Conservation (phyloP, 2,113 vertebrate species). For the Conger conger region DNA sequence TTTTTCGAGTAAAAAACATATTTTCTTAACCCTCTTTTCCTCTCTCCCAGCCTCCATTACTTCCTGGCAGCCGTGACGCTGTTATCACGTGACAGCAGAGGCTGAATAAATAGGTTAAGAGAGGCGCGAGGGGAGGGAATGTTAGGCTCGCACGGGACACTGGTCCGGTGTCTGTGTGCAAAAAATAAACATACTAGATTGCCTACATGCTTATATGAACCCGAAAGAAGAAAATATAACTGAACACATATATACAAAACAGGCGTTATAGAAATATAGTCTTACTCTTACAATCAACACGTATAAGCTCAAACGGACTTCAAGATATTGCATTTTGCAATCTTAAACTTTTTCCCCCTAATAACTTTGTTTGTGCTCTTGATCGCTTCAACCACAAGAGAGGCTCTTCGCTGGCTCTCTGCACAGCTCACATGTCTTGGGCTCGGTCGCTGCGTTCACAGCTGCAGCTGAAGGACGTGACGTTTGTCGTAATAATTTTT, state of each 20-base stretch:
- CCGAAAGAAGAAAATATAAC: conserved; percentile 17
- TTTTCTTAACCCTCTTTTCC: conserved; percentile 20
- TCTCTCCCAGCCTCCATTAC: conserved; percentile 36
- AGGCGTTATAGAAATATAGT: not conserved
- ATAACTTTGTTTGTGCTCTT: conserved; percentile 3
- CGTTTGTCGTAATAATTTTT: conserved; percentile 5
- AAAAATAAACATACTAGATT: conserved; percentile 36
- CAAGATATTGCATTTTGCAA: conserved; percentile 11
- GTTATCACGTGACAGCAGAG: conserved; percentile 66
- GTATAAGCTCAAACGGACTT: not conserved
- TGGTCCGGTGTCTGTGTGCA: conserved; percentile 51
- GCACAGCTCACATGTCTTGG: conserved; percentile 1
- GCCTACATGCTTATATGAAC: conserved; percentile 7
- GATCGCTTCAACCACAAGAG: not conserved
- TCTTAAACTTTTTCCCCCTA: not conserved
- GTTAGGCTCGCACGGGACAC: conserved; percentile 61
- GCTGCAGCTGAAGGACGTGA: conserved; percentile 1
- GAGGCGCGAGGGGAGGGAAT: conserved; percentile 58
- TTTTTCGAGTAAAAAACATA: not conserved
- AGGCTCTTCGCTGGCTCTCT: conserved; percentile 1
- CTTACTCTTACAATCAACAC: not conserved
- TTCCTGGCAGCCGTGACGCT: conserved; percentile 68
- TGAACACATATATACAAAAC: conserved; percentile 1
- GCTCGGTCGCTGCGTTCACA: not conserved
- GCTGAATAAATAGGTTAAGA: conserved; percentile 73